Percentiles rank a stretch among this genome's conserved stretches.
These are phyloP conservation scores for Tetropium fuscum DNA, from an alignment of 2,888 invertebrate genomes.

Conservation along the genomic window DNA sequence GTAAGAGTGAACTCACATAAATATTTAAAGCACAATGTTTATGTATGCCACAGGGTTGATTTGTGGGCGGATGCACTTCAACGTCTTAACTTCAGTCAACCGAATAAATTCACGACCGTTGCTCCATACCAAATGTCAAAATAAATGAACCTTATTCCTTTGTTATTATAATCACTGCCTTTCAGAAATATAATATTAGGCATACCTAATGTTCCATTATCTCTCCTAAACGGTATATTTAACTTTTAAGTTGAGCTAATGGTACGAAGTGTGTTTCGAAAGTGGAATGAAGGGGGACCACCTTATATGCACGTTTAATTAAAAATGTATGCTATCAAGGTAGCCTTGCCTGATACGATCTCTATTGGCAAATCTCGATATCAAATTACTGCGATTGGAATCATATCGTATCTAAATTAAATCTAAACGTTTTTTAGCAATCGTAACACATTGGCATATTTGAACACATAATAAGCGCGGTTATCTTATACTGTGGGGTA, in stretches of 20 bases:
- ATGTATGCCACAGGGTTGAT: slow-evolving; percentile 21
- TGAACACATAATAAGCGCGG: no score
- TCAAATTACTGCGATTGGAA: no score
- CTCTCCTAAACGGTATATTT: slow-evolving; percentile 3
- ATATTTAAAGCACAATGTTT: slow-evolving; percentile 13
- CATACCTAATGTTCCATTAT: neutral
- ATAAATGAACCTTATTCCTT: slow-evolving; percentile 27
- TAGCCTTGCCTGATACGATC: slow-evolving; percentile 1
- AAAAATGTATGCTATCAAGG: slow-evolving; percentile 3
- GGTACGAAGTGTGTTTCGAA: neutral
- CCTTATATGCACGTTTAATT: slow-evolving; percentile 6
- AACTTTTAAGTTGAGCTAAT: neutral
- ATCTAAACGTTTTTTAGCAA: no score
- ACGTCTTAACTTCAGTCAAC: slow-evolving; percentile 19
- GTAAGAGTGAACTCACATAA: slow-evolving; percentile 16
- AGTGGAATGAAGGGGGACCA: neutral
- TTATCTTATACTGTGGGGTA: no score
- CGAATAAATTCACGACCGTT: slow-evolving; percentile 20
- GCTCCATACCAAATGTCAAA: slow-evolving; percentile 29
- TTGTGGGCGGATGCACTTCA: slow-evolving; percentile 26
- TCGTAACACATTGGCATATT: no score
- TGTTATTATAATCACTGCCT: slow-evolving; percentile 31
- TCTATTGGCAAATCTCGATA: neutral
- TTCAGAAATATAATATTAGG: slow-evolving; percentile 18
- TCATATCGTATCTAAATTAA: no score